Conservation (phyloP, 2,888 invertebrate genomes). For the Carabus problematicus region DNA sequence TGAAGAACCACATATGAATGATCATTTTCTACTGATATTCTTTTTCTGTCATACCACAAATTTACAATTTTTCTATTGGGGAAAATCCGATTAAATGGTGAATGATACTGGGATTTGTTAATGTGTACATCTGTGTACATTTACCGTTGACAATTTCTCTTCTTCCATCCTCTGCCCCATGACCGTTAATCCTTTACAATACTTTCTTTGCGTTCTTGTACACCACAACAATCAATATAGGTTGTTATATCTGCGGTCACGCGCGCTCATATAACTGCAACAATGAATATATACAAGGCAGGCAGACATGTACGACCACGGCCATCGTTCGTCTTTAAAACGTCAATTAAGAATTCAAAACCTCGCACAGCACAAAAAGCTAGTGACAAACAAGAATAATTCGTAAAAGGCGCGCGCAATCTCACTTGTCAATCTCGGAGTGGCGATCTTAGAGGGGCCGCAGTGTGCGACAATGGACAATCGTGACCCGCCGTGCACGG, state of each 20-base stretch:
- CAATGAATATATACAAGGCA: slow-evolving; percentile 10
- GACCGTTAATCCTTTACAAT: slow-evolving; percentile 12
- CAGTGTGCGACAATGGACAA: slow-evolving; percentile 28
- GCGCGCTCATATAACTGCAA: slow-evolving; percentile 15
- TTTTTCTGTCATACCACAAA: too few relatives aligned
- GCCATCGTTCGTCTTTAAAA: slow-evolving; percentile 29
- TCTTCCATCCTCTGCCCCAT: background rate
- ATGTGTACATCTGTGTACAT: too few relatives aligned
- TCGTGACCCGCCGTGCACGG: slow-evolving; percentile 22
- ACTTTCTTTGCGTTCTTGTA: slow-evolving; percentile 5
- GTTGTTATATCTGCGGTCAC: slow-evolving; percentile 18
- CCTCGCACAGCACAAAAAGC: slow-evolving; percentile 31
- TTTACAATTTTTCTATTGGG: too few relatives aligned
- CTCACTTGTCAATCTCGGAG: slow-evolving; percentile 31
- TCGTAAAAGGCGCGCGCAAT: slow-evolving; percentile 41
- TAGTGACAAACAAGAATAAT: slow-evolving; percentile 41
- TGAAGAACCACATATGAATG: too few relatives aligned
- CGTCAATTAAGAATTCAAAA: slow-evolving; percentile 41
- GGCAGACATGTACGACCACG: slow-evolving; percentile 1
- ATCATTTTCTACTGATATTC: too few relatives aligned
- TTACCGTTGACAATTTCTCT: too few relatives aligned
- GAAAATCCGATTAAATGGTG: too few relatives aligned
- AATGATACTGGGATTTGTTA: too few relatives aligned
- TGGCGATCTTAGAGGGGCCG: slow-evolving; percentile 17
- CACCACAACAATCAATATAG: slow-evolving; percentile 28